Conservation (phyloP, 2,888 invertebrate genomes). For the Polyommatus iphigenia region DNA sequence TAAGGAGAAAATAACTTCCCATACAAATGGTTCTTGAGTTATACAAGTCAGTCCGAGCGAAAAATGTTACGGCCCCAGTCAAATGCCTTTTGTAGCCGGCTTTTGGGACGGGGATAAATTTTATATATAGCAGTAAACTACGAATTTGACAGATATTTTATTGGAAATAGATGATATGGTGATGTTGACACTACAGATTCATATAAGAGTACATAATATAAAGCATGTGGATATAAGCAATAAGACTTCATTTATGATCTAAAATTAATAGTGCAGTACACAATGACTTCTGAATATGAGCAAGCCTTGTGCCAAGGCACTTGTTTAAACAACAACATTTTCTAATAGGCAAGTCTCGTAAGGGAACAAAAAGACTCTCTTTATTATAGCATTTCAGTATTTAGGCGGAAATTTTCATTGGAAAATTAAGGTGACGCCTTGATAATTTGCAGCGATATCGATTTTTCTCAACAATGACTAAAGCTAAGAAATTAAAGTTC, state of each 20-base stretch:
- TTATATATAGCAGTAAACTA: neutral
- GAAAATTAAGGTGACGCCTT: no score
- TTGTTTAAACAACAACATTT: no score
- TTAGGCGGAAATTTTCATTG: neutral
- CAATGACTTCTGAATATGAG: no score
- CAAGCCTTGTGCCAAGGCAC: no score
- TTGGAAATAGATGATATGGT: neutral
- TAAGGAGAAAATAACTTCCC: slow-evolving; percentile 15
- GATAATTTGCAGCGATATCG: no score
- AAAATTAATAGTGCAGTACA: no score
- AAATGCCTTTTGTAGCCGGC: slow-evolving; percentile 11
- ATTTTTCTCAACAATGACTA: no score
- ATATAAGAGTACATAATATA: neutral
- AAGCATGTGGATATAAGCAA: no score
- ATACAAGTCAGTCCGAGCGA: slow-evolving; percentile 6
- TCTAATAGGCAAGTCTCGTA: neutral
- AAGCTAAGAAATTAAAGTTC: no score
- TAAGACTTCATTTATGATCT: no score
- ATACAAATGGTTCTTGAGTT: slow-evolving; percentile 16
- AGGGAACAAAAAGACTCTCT: neutral
- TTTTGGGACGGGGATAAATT: slow-evolving; percentile 1
- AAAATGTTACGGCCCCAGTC: neutral
- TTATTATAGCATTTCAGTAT: neutral
- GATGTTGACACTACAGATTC: neutral
- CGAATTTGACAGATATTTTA: neutral